Conservation (phyloP, 2,888 invertebrate genomes). For the Poecilus cupreus region DNA sequence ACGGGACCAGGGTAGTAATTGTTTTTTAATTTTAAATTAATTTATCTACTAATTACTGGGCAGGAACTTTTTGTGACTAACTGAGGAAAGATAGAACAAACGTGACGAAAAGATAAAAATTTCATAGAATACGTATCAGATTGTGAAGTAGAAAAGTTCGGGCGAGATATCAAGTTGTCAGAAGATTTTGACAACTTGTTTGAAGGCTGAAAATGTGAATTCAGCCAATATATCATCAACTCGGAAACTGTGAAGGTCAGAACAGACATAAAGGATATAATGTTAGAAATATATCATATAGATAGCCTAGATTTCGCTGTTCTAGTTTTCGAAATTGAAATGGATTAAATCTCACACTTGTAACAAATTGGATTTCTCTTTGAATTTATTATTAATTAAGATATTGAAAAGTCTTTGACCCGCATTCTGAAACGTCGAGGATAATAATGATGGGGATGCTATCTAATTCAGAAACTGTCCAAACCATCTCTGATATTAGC, state of each 20-base stretch:
- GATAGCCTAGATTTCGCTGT: constrained; percentile 26
- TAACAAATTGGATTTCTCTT: background rate
- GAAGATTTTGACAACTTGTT: constrained; percentile 36
- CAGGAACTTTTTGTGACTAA: constrained; percentile 6
- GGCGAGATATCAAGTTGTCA: constrained; percentile 29
- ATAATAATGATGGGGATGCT: background rate
- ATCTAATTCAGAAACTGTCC: constrained; percentile 17
- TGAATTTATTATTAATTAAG: background rate
- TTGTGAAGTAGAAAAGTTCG: constrained; percentile 25
- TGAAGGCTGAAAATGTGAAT: constrained; percentile 33
- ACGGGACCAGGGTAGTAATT: constrained; percentile 25
- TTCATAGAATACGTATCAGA: background rate
- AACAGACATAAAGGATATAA: constrained; percentile 34
- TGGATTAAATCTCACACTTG: constrained; percentile 14
- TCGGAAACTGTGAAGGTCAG: constrained; percentile 31
- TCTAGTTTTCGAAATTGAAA: constrained; percentile 14
- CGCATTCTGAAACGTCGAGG: background rate
- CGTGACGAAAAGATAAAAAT: constrained; percentile 22
- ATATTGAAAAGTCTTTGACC: background rate
- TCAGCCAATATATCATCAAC: constrained; percentile 28
- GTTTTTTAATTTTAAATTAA: constrained; percentile 36
- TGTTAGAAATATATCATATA: constrained; percentile 28
- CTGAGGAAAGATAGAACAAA: background rate
- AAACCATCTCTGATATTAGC: background rate
- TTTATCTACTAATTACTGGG: background rate